Percentiles rank a stretch among this genome's conserved stretches.
Evolutionary conservation across 2,113 vertebrate genomes (phyloP).

Genomic region (Clarias batrachus): DNA sequence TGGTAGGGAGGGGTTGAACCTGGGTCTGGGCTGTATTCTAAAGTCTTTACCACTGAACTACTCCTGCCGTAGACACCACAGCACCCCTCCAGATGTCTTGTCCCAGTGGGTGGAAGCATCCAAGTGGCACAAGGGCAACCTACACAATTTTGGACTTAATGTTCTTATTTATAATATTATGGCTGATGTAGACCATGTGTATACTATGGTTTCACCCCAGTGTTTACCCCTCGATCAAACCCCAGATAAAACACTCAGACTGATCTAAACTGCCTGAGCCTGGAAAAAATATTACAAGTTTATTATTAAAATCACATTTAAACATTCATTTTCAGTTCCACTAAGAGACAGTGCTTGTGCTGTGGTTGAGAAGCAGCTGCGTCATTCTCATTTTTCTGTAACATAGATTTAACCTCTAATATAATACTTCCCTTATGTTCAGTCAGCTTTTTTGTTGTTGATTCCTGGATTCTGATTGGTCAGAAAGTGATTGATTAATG

Average conservation of each 20-base stretch:
- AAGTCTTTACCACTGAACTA: too few species aligned
- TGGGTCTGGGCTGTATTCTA: too few species aligned
- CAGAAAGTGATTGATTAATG: not conserved
- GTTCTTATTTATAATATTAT: too few species aligned
- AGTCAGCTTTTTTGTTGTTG: not conserved
- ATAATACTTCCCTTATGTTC: not conserved
- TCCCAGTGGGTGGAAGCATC: too few species aligned
- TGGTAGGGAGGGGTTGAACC: too few species aligned
- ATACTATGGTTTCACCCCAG: not conserved
- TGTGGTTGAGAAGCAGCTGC: not conserved
- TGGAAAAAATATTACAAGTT: not conserved
- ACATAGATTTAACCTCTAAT: accelerated
- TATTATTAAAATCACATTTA: not conserved
- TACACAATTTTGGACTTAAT: too few species aligned
- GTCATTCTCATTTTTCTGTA: not conserved
- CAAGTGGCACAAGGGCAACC: too few species aligned
- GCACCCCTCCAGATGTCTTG: too few species aligned
- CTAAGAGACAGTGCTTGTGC: not conserved
- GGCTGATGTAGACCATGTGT: too few species aligned
- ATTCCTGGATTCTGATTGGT: not conserved
- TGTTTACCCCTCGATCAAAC: not conserved
- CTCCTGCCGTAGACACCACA: too few species aligned
- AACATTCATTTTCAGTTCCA: not conserved
- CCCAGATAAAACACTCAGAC: not conserved
- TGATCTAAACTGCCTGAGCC: not conserved